These are phyloP conservation scores for Quadroppia sp. DNA, from an alignment of 2,888 invertebrate species.

Conservation along the genomic window DNA sequence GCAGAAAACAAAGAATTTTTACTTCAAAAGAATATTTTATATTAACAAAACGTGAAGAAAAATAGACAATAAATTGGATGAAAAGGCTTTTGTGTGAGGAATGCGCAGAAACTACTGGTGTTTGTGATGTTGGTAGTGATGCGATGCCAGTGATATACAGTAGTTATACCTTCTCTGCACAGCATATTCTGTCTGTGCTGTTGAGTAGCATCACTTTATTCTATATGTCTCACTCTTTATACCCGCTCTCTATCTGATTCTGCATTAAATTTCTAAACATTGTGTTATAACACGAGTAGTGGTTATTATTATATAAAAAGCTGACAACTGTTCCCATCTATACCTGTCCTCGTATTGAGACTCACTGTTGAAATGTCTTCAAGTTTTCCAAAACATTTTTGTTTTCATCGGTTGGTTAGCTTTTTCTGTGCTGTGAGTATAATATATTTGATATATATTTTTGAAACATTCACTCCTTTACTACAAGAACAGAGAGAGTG, in stretches of 20 bases:
- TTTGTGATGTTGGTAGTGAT: background rate
- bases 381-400: constrained; percentile 41
- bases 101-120: background rate
- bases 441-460: constrained; percentile 8
- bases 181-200: constrained; percentile 1
- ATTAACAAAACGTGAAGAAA: background rate
- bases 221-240: constrained; percentile 9
- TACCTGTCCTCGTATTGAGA: background rate
- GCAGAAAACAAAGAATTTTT: background rate
- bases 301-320: too few relatives aligned
- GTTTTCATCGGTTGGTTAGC: constrained; percentile 40
- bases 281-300: too few relatives aligned
- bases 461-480: constrained; percentile 12
- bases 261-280: background rate
- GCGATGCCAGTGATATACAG: constrained; percentile 1
- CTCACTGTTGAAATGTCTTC: constrained; percentile 35
- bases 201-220: background rate
- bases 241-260: background rate
- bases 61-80: background rate
- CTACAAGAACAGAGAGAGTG: background rate
- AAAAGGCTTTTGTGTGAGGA: background rate
- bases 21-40: constrained; percentile 1
- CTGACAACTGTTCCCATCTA: too few relatives aligned
- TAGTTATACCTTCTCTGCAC: constrained; percentile 1
- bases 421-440: constrained; percentile 42